Evolutionary conservation across 37 sponge, comb jelly and placozoan genomes (phyloP), one percentile per base, ranked within the genome.

Genomic region (Beroe ovata): DNA sequence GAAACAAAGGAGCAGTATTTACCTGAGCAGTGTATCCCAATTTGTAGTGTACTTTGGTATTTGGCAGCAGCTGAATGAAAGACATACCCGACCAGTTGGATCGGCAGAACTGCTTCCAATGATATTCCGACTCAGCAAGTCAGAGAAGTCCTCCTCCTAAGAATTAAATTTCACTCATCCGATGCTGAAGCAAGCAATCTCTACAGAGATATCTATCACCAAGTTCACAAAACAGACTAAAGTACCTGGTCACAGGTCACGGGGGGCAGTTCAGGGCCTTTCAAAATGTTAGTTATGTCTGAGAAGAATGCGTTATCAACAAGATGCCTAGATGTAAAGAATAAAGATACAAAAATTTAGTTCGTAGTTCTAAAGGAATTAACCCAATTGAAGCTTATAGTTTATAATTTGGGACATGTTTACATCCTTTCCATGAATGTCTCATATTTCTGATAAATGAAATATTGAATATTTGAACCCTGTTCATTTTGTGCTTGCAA

Each of bases 1-100:
- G n/a, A n/a, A n/a, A n/a, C n/a, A n/a, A n/a, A n/a, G n/a, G n/a
- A n/a, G n/a, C n/a, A n/a, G n/a, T 62, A 28, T 1, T 20, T 40
- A 77, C 84, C 84, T 77, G 47, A 77, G 84, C 11, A 77, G 22
- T 20, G 26, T 33, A 29, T 77, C 84, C 84, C 84, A 77, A 29
- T 77, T 54, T 14, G 84, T 41, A 3, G 84, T 77, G 19, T 77
- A 11, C 16, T 19, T 39, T 16, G 84, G 84, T 3, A 77, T 35
- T n/a, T 54, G 41, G 41, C 84, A 42, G 28, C 22, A 25, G 28
- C 22, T n/a, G 26, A 77, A 36, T 3, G 84, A 77, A 14, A 77
- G 4, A 40, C 84, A 77, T 26, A 77, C 23, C 54, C 47, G 16
- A 42, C 84, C 84, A n/a, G 23, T n/a, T 2, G 54, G 42, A 29